phyloP scores from a whole-genome alignment of 2,888 invertebrate genomes.

The Azorinus chamasolen region DNA sequence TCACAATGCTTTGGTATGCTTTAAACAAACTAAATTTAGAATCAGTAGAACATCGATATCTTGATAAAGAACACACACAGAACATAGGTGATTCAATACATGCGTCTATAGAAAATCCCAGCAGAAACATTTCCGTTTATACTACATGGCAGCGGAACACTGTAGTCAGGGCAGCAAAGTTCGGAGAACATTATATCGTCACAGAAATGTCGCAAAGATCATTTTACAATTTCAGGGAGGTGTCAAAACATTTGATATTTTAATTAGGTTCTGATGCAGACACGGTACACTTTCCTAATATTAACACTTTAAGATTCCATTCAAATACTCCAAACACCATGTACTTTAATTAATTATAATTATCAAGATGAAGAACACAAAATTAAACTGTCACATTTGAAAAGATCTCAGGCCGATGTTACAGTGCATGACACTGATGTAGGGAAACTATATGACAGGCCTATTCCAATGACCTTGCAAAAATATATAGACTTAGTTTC shows the following conservation, averaged over 20 bases:
- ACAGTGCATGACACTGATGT: too few relatives aligned
- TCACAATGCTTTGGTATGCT: conserved; percentile 18
- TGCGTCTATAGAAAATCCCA: conserved; percentile 1
- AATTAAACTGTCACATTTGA: too few relatives aligned
- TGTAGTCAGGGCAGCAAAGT: conserved; percentile 10
- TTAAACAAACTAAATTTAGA: conserved; percentile 4
- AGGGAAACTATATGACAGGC: too few relatives aligned
- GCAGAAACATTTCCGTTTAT: conserved; percentile 8
- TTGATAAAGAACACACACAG: conserved; percentile 20
- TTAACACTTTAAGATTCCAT: too few relatives aligned
- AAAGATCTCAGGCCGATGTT: too few relatives aligned
- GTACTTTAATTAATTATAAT: too few relatives aligned
- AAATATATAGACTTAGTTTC: too few relatives aligned
- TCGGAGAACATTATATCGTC: neutral
- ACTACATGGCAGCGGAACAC: conserved; percentile 21
- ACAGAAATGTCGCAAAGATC: neutral
- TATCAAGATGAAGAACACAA: too few relatives aligned
- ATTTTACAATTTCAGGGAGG: conserved; percentile 14
- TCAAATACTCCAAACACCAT: too few relatives aligned
- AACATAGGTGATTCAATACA: conserved; percentile 9
- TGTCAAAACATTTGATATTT: conserved; percentile 17
- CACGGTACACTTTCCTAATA: too few relatives aligned
- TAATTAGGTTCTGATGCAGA: neutral
- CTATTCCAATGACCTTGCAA: too few relatives aligned
- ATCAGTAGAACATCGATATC: conserved; percentile 4